Conservation (phyloP, 35 echinoderm and acorn worm species). For the Ophiothrix spiculata region DNA sequence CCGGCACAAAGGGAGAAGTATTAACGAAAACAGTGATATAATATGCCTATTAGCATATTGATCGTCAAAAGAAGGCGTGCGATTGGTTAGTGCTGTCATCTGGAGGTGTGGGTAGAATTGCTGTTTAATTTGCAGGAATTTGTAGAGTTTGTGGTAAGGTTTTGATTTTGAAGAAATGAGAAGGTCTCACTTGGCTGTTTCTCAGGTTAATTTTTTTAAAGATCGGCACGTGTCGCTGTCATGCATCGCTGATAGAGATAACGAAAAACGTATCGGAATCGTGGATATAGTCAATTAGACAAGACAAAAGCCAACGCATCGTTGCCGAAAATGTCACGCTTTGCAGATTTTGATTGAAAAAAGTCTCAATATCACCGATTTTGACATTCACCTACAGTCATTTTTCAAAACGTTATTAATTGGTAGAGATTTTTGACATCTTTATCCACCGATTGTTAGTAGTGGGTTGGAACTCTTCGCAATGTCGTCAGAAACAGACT, state of each 20-base stretch:
- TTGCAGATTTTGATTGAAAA: not conserved
- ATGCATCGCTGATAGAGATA: not conserved
- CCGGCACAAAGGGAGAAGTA: too few species aligned
- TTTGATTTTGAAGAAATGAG: not conserved
- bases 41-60: constrained; percentile 25
- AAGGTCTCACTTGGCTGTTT: not conserved
- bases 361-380: not conserved
- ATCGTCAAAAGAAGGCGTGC: constrained; percentile 11
- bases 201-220: not conserved
- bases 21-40: constrained; percentile 23
- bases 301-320: not conserved
- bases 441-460: not conserved
- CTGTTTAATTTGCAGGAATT: not conserved
- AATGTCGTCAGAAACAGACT: not conserved
- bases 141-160: not conserved
- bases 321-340: not conserved
- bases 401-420: not conserved
- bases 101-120: not conserved
- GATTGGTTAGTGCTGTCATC: not conserved
- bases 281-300: not conserved
- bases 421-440: not conserved
- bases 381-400: not conserved
- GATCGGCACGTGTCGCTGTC: not conserved
- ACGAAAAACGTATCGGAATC: not conserved
- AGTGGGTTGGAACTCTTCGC: too few species aligned